phyloP scores from a whole-genome alignment of 1,140 invertebrate genomes.

The Mycetomoellerius zeteki region DNA sequence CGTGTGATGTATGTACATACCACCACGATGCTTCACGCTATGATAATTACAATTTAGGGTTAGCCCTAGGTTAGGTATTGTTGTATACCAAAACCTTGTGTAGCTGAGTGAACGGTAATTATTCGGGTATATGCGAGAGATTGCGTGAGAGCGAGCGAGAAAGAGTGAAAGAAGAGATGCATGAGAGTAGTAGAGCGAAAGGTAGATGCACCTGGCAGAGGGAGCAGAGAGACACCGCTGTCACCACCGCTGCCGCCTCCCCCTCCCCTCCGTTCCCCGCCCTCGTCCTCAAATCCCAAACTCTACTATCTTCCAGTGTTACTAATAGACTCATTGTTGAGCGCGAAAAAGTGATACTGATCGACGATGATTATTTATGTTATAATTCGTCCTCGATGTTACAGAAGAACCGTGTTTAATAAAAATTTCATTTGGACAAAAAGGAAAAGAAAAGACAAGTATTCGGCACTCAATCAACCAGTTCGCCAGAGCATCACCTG shows the following conservation, averaged over 20 bases:
- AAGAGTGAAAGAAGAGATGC: slow-evolving; percentile 68
- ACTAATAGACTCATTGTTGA: slow-evolving; percentile 84
- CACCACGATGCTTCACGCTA: slow-evolving; percentile 81
- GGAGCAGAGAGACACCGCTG: slow-evolving; percentile 69
- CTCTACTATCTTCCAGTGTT: slow-evolving; percentile 86
- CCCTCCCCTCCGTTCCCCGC: slow-evolving; percentile 63
- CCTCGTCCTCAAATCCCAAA: slow-evolving; percentile 39
- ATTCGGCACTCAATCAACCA: slow-evolving; percentile 70
- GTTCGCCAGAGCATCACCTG: slow-evolving; percentile 56
- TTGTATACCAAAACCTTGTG: slow-evolving; percentile 77
- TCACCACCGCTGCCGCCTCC: slow-evolving; percentile 65
- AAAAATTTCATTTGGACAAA: slow-evolving; percentile 87
- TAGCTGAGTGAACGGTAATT: slow-evolving; percentile 76
- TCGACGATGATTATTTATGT: slow-evolving; percentile 86
- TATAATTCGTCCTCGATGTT: slow-evolving; percentile 87
- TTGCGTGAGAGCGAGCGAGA: slow-evolving; percentile 27
- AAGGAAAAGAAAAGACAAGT: slow-evolving; percentile 22
- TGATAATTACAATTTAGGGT: slow-evolving; percentile 77
- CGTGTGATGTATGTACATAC: slow-evolving; percentile 81
- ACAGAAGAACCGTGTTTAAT: slow-evolving; percentile 87
- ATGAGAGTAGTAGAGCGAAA: slow-evolving; percentile 46
- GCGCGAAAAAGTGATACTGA: slow-evolving; percentile 86
- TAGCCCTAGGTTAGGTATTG: slow-evolving; percentile 78
- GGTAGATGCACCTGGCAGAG: slow-evolving; percentile 63
- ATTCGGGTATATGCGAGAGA: slow-evolving; percentile 43